These are phyloP conservation scores for Notiomystis cincta DNA, from an alignment of 2,113 vertebrate species.

Conservation along the genomic window DNA sequence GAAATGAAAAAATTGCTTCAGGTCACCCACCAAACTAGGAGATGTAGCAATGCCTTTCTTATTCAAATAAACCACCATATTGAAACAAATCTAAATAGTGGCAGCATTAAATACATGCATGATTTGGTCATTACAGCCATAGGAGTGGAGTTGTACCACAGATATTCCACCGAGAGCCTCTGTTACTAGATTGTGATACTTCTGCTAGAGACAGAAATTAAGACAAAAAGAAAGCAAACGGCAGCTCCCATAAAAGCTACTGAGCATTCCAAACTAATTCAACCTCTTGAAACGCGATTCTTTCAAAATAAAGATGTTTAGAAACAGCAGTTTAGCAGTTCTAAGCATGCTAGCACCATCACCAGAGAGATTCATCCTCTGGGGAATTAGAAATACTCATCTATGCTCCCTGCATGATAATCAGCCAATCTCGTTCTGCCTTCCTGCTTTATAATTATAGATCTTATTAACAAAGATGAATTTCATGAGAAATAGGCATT, in stretches of 20 bases:
- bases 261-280: not conserved
- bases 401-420: slow-evolving; percentile 8
- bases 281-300: not conserved
- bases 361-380: not conserved
- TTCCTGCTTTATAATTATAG: slow-evolving; percentile 67
- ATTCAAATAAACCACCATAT: not conserved
- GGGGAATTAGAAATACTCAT: slow-evolving; percentile 17
- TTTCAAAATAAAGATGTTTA: slow-evolving; percentile 34
- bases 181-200: not conserved
- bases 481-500: slow-evolving; percentile 47
- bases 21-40: not conserved
- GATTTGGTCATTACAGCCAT: not conserved
- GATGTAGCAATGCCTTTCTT: not conserved
- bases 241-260: not conserved
- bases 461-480: slow-evolving; percentile 54
- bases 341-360: not conserved
- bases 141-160: not conserved
- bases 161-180: not conserved
- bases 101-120: not conserved
- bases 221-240: not conserved
- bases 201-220: not conserved
- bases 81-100: not conserved
- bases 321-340: slow-evolving; percentile 15
- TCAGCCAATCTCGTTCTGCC: slow-evolving; percentile 41
- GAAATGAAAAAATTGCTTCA: not conserved